phyloP scores from a whole-genome alignment of 2,113 vertebrate species.

The Apus apus region DNA sequence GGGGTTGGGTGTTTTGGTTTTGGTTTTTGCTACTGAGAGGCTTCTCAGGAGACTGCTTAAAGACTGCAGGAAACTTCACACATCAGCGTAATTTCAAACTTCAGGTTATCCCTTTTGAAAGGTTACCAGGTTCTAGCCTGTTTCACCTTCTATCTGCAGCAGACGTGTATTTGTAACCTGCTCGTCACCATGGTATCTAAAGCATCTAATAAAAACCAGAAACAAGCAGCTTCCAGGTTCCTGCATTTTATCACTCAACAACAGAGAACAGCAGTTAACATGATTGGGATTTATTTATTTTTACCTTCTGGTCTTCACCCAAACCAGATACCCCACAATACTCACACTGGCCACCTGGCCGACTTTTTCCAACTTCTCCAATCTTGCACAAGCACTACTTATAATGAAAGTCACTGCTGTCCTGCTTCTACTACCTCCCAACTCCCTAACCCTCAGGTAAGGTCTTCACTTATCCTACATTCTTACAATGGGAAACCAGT shows the following conservation, averaged over 20 bases:
- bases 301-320: neutral
- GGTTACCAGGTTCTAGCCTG: neutral
- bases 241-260: neutral
- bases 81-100: neutral
- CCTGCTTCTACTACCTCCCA: neutral
- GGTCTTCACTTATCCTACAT: neutral
- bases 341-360: neutral
- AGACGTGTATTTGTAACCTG: neutral
- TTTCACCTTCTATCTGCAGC: neutral
- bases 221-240: neutral
- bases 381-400: neutral
- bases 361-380: neutral
- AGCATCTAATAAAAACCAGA: neutral
- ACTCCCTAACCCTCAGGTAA: neutral
- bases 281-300: conserved; percentile 1
- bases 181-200: neutral
- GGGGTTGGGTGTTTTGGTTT: neutral
- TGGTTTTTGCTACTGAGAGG: neutral
- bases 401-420: neutral
- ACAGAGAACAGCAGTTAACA: neutral
- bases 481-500: neutral
- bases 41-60: neutral
- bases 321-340: neutral
- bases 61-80: neutral
- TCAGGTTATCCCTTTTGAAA: neutral